phyloP scores from a whole-genome alignment of 2,888 invertebrate species.

The Melanostoma scalare region DNA sequence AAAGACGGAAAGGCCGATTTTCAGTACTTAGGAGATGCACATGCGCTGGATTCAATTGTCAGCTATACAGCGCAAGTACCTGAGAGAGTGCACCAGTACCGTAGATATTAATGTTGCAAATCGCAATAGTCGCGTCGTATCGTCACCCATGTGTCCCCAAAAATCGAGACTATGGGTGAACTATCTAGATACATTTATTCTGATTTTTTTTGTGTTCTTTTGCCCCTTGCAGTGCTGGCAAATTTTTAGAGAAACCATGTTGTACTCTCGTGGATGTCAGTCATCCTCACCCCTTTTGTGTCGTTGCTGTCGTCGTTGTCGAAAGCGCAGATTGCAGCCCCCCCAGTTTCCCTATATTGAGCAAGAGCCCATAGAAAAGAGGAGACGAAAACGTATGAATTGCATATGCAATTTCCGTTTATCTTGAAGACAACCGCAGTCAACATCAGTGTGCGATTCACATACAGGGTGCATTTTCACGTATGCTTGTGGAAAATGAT shows the following conservation, averaged over 20 bases:
- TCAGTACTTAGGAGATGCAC: conserved; percentile 78
- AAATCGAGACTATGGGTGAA: conserved; percentile 27
- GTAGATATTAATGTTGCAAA: conserved; percentile 56
- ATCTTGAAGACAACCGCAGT: conserved; percentile 30
- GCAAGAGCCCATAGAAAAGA: conserved; percentile 41
- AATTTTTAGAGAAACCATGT: conserved; percentile 59
- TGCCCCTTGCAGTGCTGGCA: conserved; percentile 45
- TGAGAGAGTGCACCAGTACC: conserved; percentile 59
- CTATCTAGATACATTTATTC: conserved; percentile 4
- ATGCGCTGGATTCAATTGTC: conserved; percentile 76
- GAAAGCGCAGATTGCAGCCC: conserved; percentile 18
- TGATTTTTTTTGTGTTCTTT: conserved; percentile 7
- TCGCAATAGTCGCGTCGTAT: conserved; percentile 53
- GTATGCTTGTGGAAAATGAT: conserved; percentile 19
- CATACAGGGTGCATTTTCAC: conserved; percentile 45
- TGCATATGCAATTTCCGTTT: conserved; percentile 56
- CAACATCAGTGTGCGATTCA: conserved; percentile 11
- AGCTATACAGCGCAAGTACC: conserved; percentile 64
- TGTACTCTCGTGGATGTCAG: conserved; percentile 22
- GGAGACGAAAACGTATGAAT: conserved; percentile 22
- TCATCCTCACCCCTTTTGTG: conserved; percentile 31
- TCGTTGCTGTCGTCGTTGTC: conserved; percentile 4
- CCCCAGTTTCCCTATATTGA: conserved; percentile 33
- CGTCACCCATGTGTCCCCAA: conserved; percentile 49
- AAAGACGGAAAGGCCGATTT: conserved; percentile 82